phyloP scores from a whole-genome alignment of 2,888 invertebrate genomes.

The Oligia strigilis region DNA sequence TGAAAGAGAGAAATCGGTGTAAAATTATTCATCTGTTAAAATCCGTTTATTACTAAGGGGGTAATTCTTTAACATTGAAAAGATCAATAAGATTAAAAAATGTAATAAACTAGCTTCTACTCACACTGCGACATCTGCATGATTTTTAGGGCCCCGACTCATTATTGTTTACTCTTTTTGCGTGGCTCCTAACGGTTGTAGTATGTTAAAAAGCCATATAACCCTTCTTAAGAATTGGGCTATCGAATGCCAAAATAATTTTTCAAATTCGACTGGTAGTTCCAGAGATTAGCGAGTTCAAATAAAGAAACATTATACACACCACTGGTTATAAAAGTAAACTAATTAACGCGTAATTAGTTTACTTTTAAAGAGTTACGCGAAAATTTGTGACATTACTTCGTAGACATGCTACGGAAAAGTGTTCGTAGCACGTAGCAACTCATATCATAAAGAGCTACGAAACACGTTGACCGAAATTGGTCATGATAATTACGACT shows the following conservation, averaged over 20 bases:
- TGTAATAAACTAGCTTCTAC: not conserved
- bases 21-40: too few species aligned
- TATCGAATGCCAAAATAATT: not conserved
- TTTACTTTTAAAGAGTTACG: not conserved
- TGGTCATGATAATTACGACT: not conserved
- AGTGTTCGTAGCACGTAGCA: constrained; percentile 36
- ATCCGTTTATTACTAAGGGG: too few species aligned
- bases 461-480: constrained; percentile 6
- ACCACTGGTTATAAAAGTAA: not conserved
- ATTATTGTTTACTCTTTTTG: not conserved
- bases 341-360: not conserved
- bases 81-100: not conserved
- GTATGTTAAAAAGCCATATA: not conserved
- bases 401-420: constrained; percentile 34
- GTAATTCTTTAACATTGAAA: too few species aligned
- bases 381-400: not conserved
- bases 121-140: not conserved
- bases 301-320: not conserved
- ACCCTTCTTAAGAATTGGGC: too few species aligned
- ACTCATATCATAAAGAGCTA: constrained; percentile 6
- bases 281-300: not conserved
- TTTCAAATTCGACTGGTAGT: not conserved
- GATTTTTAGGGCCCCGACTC: not conserved
- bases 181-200: not conserved
- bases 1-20: too few species aligned